phyloP scores from a whole-genome alignment of 2,113 vertebrate species.

The Callipepla californica region DNA sequence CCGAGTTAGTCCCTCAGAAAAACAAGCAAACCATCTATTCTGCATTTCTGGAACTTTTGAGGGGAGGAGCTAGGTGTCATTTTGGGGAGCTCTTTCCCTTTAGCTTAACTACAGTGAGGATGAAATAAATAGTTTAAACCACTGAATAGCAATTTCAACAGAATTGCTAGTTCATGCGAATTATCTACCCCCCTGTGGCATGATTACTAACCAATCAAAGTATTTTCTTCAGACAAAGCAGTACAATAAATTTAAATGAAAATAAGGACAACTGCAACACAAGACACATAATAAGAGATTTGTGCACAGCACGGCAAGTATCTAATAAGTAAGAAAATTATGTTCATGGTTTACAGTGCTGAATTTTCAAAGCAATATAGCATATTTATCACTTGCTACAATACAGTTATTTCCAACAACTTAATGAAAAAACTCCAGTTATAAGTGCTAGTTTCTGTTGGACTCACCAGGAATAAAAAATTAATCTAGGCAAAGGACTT shows the following conservation, averaged over 20 bases:
- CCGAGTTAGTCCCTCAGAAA: neutral
- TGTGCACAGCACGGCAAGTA: constrained; percentile 64
- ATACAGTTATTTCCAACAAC: constrained; percentile 30
- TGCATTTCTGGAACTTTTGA: neutral
- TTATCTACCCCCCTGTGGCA: constrained; percentile 37
- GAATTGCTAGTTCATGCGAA: constrained; percentile 59
- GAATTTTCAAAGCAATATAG: neutral
- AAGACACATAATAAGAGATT: constrained; percentile 51
- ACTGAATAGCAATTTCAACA: constrained; percentile 26
- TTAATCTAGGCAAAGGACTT: constrained; percentile 2
- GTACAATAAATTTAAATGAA: constrained; percentile 69
- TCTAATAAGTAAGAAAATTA: constrained; percentile 68
- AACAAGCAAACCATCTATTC: neutral
- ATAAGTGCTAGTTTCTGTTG: neutral
- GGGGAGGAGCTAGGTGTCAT: neutral
- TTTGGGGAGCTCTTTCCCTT: neutral
- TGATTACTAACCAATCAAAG: constrained; percentile 70
- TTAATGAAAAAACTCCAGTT: constrained; percentile 36
- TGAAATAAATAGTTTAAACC: constrained; percentile 39
- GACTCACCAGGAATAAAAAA: constrained; percentile 30
- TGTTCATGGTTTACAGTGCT: constrained; percentile 19
- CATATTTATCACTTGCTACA: neutral
- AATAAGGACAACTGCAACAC: constrained; percentile 44
- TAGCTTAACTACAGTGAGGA: neutral
- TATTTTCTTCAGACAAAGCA: constrained; percentile 66